phyloP scores from a whole-genome alignment of 2,113 vertebrate genomes.

The Ophthalmotilapia sp. region DNA sequence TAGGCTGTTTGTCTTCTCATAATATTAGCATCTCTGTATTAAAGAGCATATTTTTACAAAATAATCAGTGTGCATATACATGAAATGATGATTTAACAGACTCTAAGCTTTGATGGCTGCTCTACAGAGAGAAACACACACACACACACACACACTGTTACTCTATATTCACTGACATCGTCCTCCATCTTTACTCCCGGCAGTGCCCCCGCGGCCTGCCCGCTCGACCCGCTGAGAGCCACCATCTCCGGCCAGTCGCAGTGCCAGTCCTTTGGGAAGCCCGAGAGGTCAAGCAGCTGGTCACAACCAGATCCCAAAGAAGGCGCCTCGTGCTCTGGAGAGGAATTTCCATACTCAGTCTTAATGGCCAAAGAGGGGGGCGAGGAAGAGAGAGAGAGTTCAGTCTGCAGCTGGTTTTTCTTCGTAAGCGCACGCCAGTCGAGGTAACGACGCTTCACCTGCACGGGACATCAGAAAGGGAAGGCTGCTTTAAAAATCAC shows the following conservation, averaged over 20 bases:
- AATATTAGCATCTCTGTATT: not conserved
- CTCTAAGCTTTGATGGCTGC: not conserved
- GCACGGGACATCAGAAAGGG: not conserved
- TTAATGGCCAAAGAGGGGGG: conserved; percentile 66
- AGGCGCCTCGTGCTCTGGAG: conserved; percentile 80
- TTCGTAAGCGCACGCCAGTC: conserved; percentile 91
- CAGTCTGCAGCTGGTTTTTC: conserved; percentile 84
- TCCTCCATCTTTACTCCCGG: conserved; percentile 87
- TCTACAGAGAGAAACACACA: not conserved
- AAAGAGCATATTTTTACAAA: not conserved
- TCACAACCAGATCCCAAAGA: conserved; percentile 78
- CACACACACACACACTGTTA: conserved; percentile 5
- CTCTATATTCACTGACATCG: conserved; percentile 75
- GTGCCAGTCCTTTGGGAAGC: conserved; percentile 79
- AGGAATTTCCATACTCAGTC: conserved; percentile 80
- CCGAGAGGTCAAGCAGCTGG: conserved; percentile 80
- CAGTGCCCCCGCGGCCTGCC: conserved; percentile 52
- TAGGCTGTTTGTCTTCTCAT: not conserved
- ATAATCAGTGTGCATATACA: not conserved
- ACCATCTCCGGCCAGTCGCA: conserved; percentile 88
- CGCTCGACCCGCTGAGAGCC: conserved; percentile 77
- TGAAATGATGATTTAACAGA: not conserved
- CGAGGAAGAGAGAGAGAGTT: conserved; percentile 67
- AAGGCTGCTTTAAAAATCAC: not conserved
- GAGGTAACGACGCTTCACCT: conserved; percentile 86